Base-by-base conservation (phyloP, 2,888 invertebrate genomes). In the Ennomos fuscantarius region DNA sequence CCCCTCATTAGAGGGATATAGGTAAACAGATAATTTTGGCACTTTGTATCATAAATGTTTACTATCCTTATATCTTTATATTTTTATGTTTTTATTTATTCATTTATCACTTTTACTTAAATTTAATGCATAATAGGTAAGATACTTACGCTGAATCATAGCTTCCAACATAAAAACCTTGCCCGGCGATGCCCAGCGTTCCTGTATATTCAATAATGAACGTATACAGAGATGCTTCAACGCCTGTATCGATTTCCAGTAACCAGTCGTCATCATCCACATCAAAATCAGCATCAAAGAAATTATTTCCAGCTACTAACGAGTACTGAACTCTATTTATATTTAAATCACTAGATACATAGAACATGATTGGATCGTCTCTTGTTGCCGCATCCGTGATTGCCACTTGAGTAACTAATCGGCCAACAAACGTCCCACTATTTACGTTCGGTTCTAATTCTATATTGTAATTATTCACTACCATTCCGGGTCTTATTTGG, bases 401-500 rank as follows among this genome's bases (percentile, higher is more conserved):
- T 8, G 59, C 41, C 8, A 87, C 77, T 53, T 74, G 60, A n/a
- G 76, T 67, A 8, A 54, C 48, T 24, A 74, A 62, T 54, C 42
- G 60, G 13, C 85, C 88, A 56, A 12, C 58, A 58, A 87, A 88
- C 0, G 67, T 71, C 0, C 70, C 72, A 40, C 36, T 64, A 2
- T 59, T 53, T 2, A 68, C 41, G 55, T 84, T 54, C 1, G 80
- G 72, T 8, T 71, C 63, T 3, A 88, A 54, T 62, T 73, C 71
- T 8, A 88, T 56, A 0, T 15, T n/a, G 40, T 86, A 85, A 13
- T 62, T 70, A 1, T 50, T 65, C 0, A 81, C 69, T 1, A 33
- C 9, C 75, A 86, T 79, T 6, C 83, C 87, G 8, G 84, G 82
- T 58, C 86, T 74, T 32, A 85, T 55, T 44, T 72, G 63, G 41